phyloP scores from a whole-genome alignment of 2,797 vertebrate species.

The Rallus crepitans region DNA sequence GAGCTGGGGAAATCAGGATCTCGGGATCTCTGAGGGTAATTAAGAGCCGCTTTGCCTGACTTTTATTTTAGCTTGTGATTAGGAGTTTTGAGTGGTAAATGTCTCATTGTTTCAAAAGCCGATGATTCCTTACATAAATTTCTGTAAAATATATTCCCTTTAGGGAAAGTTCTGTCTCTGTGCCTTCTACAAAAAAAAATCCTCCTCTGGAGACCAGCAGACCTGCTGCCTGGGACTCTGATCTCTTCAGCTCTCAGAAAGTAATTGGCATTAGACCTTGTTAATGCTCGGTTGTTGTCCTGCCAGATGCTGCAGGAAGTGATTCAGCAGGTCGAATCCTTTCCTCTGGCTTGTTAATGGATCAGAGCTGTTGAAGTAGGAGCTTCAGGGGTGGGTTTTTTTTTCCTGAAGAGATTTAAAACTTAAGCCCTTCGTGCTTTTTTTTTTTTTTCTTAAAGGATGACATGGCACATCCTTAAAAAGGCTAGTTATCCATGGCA shows the following conservation, averaged over 20 bases:
- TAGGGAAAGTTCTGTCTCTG: neutral
- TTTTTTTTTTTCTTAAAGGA: neutral
- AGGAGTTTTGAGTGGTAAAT: neutral
- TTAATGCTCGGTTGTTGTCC: neutral
- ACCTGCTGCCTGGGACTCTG: neutral
- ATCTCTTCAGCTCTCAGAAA: slow-evolving; percentile 3
- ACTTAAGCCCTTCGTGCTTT: neutral
- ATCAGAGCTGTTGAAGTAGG: neutral
- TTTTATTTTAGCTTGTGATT: slow-evolving; percentile 3
- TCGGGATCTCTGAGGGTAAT: neutral
- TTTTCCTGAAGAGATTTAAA: neutral
- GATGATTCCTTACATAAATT: neutral
- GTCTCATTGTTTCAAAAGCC: neutral
- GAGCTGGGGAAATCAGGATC: neutral
- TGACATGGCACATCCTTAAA: neutral
- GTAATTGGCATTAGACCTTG: neutral
- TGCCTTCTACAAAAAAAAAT: neutral
- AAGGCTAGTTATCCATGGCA: neutral
- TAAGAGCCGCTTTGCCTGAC: neutral
- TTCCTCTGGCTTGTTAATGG: neutral
- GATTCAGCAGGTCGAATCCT: slow-evolving; percentile 16
- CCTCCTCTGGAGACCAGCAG: neutral
- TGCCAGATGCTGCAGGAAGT: slow-evolving; percentile 51
- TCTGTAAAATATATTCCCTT: neutral
- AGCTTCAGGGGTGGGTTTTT: neutral